Percentiles rank a stretch among this genome's conserved stretches.
Conservation (phyloP, 2,113 vertebrate genomes). For the Pantherophis guttatus region DNA sequence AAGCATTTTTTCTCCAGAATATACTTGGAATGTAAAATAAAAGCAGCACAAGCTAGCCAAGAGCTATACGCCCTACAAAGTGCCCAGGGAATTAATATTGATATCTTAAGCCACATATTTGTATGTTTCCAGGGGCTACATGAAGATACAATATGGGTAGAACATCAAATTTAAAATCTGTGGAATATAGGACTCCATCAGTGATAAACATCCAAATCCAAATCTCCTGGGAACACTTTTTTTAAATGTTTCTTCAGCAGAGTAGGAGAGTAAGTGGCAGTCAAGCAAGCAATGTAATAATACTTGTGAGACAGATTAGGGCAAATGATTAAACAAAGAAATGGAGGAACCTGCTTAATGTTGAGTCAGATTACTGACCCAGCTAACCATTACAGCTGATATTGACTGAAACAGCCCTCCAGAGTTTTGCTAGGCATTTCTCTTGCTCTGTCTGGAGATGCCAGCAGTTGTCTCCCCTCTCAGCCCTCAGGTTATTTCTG, state of each 20-base stretch:
- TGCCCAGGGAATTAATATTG: neutral
- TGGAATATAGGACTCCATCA: neutral
- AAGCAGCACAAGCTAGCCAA: neutral
- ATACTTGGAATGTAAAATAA: neutral
- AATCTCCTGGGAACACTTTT: neutral
- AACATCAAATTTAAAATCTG: neutral
- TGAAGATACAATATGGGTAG: neutral
- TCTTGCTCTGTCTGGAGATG: neutral
- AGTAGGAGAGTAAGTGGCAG: neutral
- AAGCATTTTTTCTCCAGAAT: neutral
- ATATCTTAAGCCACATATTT: neutral
- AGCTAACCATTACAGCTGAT: neutral
- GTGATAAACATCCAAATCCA: neutral
- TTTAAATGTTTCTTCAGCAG: neutral
- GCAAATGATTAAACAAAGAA: neutral
- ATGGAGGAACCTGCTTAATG: neutral
- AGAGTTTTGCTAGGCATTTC: neutral
- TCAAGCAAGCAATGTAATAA: neutral
- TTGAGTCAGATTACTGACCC: neutral
- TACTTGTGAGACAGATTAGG: neutral
- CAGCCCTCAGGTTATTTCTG: neutral
- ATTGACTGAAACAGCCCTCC: neutral
- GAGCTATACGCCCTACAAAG: neutral
- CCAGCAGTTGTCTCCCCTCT: neutral
- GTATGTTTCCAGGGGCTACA: neutral